A percentile compares a stretch with the other conserved stretches of the same genome.
These are phyloP conservation scores for Amiota communis DNA, from an alignment of 2,888 invertebrate genomes.

Conservation along the genomic window DNA sequence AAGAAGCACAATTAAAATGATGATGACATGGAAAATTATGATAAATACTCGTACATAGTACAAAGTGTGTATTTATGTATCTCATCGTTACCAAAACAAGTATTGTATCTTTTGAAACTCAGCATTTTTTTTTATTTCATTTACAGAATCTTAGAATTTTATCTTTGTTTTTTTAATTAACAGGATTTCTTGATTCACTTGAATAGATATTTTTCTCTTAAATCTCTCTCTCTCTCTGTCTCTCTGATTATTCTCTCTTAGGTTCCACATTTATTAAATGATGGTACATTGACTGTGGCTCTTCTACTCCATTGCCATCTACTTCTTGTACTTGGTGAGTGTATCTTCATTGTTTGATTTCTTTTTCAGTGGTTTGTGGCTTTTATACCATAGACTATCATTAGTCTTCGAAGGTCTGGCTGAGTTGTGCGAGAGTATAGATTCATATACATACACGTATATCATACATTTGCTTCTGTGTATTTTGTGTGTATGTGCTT, in stretches of 20 bases:
- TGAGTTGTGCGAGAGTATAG: slow-evolving; percentile 14
- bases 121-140: no score
- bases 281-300: slow-evolving; percentile 12
- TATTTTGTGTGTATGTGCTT: slow-evolving; percentile 10
- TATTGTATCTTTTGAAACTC: no score
- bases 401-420: slow-evolving; percentile 2
- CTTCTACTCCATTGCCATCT: slow-evolving; percentile 46
- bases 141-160: no score
- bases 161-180: no score
- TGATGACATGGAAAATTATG: slow-evolving; percentile 1
- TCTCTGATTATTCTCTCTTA: not conserved
- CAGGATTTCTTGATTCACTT: no score
- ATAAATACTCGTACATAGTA: not conserved
- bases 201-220: no score
- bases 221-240: no score
- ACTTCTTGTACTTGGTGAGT: slow-evolving; percentile 40
- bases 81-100: no score
- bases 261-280: not conserved
- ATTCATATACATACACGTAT: no score
- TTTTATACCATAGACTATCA: slow-evolving; percentile 5
- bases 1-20: not conserved
- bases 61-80: no score
- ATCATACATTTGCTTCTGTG: no score
- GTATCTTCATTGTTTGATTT: slow-evolving; percentile 3
- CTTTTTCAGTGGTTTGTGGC: not conserved